Percentiles rank a stretch among this genome's conserved stretches.
Conservation (phyloP, 2,797 vertebrate species). For the Leucoraja ocellata region DNA sequence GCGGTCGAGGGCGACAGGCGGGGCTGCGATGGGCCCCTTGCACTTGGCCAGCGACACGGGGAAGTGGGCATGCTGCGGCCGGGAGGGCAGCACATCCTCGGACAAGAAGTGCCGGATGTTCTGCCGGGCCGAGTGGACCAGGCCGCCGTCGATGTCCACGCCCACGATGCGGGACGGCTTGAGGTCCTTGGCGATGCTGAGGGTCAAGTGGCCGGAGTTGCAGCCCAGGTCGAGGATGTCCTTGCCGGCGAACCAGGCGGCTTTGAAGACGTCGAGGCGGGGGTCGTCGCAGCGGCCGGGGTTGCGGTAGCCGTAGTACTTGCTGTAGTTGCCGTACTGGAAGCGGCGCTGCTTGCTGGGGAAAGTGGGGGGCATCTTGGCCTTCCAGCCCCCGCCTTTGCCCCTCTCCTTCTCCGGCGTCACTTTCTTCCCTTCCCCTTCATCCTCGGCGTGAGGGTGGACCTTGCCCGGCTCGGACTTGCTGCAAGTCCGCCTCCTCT, state of each 20-base stretch:
- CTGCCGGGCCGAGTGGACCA: slow-evolving; percentile 71
- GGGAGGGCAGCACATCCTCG: slow-evolving; percentile 53
- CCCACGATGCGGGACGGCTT: slow-evolving; percentile 72
- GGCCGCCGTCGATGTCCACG: slow-evolving; percentile 68
- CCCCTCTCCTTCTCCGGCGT: slow-evolving; percentile 48
- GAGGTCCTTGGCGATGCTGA: slow-evolving; percentile 67
- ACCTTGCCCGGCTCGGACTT: slow-evolving; percentile 50
- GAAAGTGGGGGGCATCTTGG: slow-evolving; percentile 43
- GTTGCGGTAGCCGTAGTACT: slow-evolving; percentile 76
- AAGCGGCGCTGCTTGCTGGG: slow-evolving; percentile 60
- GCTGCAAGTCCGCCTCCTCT: slow-evolving; percentile 57
- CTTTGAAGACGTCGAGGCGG: slow-evolving; percentile 61
- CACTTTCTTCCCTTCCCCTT: slow-evolving; percentile 41
- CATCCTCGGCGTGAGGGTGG: slow-evolving; percentile 38
- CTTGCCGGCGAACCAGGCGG: slow-evolving; percentile 74
- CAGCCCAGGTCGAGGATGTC: slow-evolving; percentile 77
- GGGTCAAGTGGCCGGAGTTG: slow-evolving; percentile 74
- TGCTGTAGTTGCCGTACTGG: slow-evolving; percentile 70
- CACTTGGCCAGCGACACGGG: slow-evolving; percentile 65
- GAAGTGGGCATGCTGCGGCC: slow-evolving; percentile 44
- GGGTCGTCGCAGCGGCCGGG: slow-evolving; percentile 60
- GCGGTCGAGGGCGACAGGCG: slow-evolving; percentile 48
- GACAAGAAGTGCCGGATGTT: slow-evolving; percentile 81
- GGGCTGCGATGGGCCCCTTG: slow-evolving; percentile 71
- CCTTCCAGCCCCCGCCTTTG: neutral